Percentiles rank a stretch among this genome's conserved stretches.
Conservation (phyloP, 2,888 invertebrate genomes). For the Venusia cambrica region DNA sequence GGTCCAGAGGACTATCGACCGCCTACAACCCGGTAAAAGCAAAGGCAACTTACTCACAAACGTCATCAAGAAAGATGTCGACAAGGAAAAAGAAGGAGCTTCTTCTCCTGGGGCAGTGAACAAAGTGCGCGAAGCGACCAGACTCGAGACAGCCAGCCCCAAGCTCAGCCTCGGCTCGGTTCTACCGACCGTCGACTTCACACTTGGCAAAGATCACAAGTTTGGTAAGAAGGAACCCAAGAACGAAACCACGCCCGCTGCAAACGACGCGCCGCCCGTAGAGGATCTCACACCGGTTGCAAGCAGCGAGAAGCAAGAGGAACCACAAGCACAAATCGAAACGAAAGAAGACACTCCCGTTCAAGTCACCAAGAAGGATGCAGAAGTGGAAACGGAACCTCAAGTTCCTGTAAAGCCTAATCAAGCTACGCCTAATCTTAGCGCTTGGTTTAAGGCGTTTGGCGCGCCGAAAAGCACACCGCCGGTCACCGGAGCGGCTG, state of each 20-base stretch:
- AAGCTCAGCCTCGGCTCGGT: conserved; percentile 93
- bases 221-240: conserved; percentile 64
- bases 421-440: conserved; percentile 90
- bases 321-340: conserved; percentile 24
- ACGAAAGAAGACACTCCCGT: conserved; percentile 40
- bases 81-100: conserved; percentile 79
- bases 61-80: conserved; percentile 74
- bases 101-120: conserved; percentile 75
- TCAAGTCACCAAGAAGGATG: conserved; percentile 58
- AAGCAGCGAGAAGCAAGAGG: conserved; percentile 19
- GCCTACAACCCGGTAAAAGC: conserved; percentile 92
- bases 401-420: conserved; percentile 60
- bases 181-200: conserved; percentile 85
- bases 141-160: conserved; percentile 86
- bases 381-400: conserved; percentile 66
- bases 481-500: conserved; percentile 61
- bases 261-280: conserved; percentile 25
- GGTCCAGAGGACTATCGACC: conserved; percentile 90
- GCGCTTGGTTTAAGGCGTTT: conserved; percentile 96
- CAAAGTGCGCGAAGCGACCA: conserved; percentile 82
- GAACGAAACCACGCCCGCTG: conserved; percentile 17
- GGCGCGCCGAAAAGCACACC: conserved; percentile 88
- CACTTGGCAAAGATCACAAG: conserved; percentile 84
- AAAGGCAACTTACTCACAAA: conserved; percentile 92
- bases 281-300: conserved; percentile 27